A percentile compares a stretch with the other conserved stretches of the same genome.
Conservation (phyloP, 2,888 invertebrate genomes). For the Hipparchia semele region DNA sequence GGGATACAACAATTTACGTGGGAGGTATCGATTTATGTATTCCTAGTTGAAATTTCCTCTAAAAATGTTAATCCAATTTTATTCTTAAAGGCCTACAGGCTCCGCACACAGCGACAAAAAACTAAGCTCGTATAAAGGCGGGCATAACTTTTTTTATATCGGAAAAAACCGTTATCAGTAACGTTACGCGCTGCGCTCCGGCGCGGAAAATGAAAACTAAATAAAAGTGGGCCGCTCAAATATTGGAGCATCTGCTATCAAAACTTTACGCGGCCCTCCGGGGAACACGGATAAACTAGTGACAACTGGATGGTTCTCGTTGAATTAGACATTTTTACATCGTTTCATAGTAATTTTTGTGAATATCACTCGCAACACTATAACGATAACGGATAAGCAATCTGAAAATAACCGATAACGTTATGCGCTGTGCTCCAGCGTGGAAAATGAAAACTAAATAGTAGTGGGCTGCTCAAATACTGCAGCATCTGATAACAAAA, state of each 20-base stretch:
- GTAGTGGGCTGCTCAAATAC: constrained; percentile 51
- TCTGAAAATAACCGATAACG: constrained; percentile 2
- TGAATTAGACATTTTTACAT: no score
- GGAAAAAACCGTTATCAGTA: constrained; percentile 41
- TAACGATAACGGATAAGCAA: not conserved
- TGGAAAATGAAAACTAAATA: constrained; percentile 59
- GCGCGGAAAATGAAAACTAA: constrained; percentile 57
- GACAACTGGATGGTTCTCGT: constrained; percentile 19
- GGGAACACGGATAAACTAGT: constrained; percentile 27
- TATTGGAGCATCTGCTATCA: constrained; percentile 54
- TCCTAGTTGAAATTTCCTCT: no score
- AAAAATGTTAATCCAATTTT: not conserved
- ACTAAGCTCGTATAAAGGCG: constrained; percentile 19
- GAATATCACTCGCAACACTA: not conserved
- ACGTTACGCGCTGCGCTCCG: constrained; percentile 36
- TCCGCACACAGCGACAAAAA: not conserved
- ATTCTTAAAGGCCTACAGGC: no score
- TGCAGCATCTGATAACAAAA: constrained; percentile 54
- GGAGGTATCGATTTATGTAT: no score
- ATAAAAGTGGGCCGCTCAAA: constrained; percentile 51
- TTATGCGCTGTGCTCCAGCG: constrained; percentile 39
- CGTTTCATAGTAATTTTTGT: not conserved
- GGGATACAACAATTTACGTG: no score
- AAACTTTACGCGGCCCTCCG: constrained; percentile 49
- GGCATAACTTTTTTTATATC: constrained; percentile 33